Conservation (phyloP, 1,140 invertebrate genomes). For the Rhizoglyphus robini region DNA sequence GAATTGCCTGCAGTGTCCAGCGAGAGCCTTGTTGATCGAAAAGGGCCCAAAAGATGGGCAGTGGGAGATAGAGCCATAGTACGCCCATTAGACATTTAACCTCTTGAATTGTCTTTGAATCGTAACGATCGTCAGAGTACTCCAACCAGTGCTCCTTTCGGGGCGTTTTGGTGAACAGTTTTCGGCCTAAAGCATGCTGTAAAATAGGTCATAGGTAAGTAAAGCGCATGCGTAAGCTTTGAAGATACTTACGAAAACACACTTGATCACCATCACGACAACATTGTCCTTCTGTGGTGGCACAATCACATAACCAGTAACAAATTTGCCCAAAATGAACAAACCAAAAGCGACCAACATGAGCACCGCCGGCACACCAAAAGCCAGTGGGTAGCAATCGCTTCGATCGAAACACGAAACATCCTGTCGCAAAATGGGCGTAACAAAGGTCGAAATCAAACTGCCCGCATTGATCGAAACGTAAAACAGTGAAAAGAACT, state of each 20-base stretch:
- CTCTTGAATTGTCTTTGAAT: slow-evolving; percentile 47
- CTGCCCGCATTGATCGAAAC: slow-evolving; percentile 35
- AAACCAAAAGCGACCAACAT: slow-evolving; percentile 46
- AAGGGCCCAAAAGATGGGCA: slow-evolving; percentile 80
- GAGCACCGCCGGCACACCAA: slow-evolving; percentile 34
- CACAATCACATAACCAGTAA: slow-evolving; percentile 52
- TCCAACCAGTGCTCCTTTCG: slow-evolving; percentile 60
- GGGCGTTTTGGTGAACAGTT: slow-evolving; percentile 31
- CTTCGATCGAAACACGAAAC: slow-evolving; percentile 32
- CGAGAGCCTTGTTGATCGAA: slow-evolving; percentile 71
- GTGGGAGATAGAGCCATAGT: slow-evolving; percentile 60
- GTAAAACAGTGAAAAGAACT: slow-evolving; percentile 32
- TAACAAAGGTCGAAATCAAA: slow-evolving; percentile 36
- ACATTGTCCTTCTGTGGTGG: slow-evolving; percentile 63
- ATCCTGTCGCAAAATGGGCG: slow-evolving; percentile 33
- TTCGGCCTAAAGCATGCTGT: slow-evolving; percentile 23
- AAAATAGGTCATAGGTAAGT: background rate
- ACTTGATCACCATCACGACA: slow-evolving; percentile 55
- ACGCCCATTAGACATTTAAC: slow-evolving; percentile 57
- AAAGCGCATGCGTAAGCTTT: background rate
- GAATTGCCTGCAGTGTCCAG: slow-evolving; percentile 85
- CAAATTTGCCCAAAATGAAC: slow-evolving; percentile 56
- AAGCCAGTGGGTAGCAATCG: slow-evolving; percentile 34
- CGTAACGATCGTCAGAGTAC: slow-evolving; percentile 54
- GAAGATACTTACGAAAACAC: slow-evolving; percentile 54